Base-by-base conservation (phyloP, 35 echinoderm and acorn worm species). In the Apostichopus parvimensis region DNA sequence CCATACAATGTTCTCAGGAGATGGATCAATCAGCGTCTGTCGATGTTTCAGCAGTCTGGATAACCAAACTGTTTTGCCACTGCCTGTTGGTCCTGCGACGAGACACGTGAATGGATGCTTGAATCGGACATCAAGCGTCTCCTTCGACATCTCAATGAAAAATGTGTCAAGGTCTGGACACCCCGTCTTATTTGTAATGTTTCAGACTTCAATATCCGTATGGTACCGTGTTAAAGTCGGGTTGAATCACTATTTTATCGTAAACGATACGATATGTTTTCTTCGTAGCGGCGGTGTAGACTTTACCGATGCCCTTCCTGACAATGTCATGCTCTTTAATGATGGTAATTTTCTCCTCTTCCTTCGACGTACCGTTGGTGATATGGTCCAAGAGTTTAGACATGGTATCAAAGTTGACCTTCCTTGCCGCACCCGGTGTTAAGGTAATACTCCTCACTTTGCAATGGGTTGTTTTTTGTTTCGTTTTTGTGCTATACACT, bases 401-500 rank as follows among this genome's bases (percentile, higher is more conserved):
- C 57, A 87, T 87, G 23, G 5, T 18, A 1, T 87, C 84, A 45
- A 61, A 87, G 24, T 87, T 62, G n/a, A 65, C 57, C 18, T 59
- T 28, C n/a, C n/a, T 15, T 20, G 5, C 6, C 4, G 21, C 68
- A 52, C 23, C 83, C 15, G 15, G 53, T 21, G 56, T 79, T 11
- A 93, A 56, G 6, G 85, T 93, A 15, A 93, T 88, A 21, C 92
- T 84, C 79, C 73, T 56, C 7, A 88, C 84, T 89, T 93, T 93
- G 62, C 92, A 93, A 2, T 83, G 23, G 79, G 15, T 25, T 8
- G 22, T 22, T 18, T 18, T 77, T 77, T 88, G 15, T 0, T 24
- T 25, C 56, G 54, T 68, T 22, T 83, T 83, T 15, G 92, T 77
- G 71, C 65, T 55, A 17, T 73, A 77, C 6, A 93, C 82, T 77